phyloP scores from a whole-genome alignment of 2,797 vertebrate genomes.

The Lerista edwardsae region DNA sequence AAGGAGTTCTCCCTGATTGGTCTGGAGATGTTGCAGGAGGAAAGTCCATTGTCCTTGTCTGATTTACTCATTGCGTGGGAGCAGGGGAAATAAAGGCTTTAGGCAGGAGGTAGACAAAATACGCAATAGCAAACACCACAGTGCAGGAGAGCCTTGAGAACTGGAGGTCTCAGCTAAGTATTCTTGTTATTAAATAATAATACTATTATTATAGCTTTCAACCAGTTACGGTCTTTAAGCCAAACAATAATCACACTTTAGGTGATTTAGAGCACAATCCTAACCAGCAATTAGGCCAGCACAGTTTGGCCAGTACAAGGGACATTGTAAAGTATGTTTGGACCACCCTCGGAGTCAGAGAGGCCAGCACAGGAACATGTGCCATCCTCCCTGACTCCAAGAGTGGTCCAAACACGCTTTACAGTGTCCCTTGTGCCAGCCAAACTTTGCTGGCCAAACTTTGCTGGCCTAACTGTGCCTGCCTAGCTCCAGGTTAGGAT shows the following conservation, averaged over 20 bases:
- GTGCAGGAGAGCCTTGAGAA: background rate
- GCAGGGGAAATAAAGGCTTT: background rate
- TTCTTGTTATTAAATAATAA: background rate
- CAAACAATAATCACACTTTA: background rate
- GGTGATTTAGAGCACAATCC: no score
- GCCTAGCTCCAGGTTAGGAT: no score
- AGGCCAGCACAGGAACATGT: no score
- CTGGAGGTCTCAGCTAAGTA: background rate
- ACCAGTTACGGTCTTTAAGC: background rate
- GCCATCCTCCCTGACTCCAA: no score
- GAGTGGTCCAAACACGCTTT: no score
- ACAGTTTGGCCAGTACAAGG: no score
- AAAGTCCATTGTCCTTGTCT: background rate
- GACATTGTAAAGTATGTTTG: no score
- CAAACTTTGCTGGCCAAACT: no score
- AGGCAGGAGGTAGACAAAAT: background rate
- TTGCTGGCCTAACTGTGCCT: no score
- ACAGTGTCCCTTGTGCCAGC: no score
- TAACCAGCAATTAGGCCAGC: no score
- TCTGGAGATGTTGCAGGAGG: conserved; percentile 6
- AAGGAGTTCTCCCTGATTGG: background rate
- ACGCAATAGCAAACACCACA: background rate
- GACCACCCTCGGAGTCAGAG: no score
- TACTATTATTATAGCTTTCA: background rate
- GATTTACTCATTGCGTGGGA: conserved; percentile 3